phyloP scores from a whole-genome alignment of 2,797 vertebrate genomes.

The Takifugu ocellatus region DNA sequence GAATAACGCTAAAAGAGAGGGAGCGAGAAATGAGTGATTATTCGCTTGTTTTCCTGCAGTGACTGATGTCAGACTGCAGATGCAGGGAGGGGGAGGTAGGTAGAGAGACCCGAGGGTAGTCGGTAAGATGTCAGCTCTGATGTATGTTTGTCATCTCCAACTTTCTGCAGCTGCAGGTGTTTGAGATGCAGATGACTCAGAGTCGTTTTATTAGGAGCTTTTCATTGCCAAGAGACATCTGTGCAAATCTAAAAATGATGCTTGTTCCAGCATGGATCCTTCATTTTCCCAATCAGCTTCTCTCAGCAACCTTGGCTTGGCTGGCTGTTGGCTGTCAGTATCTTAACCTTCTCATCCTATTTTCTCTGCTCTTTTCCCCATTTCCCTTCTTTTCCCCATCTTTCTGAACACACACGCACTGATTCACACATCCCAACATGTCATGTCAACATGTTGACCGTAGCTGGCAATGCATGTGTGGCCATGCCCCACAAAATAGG shows the following conservation, averaged over 20 bases:
- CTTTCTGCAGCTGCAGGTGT: constrained; percentile 41
- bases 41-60: constrained; percentile 22
- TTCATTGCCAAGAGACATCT: constrained; percentile 5
- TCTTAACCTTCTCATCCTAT: constrained; percentile 90
- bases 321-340: constrained; percentile 86
- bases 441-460: constrained; percentile 65
- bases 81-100: not conserved
- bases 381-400: constrained; percentile 6
- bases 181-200: constrained; percentile 18
- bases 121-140: constrained; percentile 43
- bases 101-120: constrained; percentile 27
- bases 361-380: constrained; percentile 73
- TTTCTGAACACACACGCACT: constrained; percentile 29
- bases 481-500: constrained; percentile 99
- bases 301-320: constrained; percentile 79
- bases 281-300: constrained; percentile 66
- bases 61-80: constrained; percentile 46
- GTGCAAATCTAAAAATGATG: constrained; percentile 32
- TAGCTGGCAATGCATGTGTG: constrained; percentile 99
- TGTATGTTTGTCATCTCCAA: constrained; percentile 42
- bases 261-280: constrained; percentile 63
- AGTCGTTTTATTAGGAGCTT: constrained; percentile 19
- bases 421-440: constrained; percentile 48
- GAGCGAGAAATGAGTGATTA: constrained; percentile 14
- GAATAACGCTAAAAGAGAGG: constrained; percentile 31